These are phyloP conservation scores for Tetragonula clypearis DNA, from an alignment of 1,140 invertebrate species.

Conservation along the genomic window DNA sequence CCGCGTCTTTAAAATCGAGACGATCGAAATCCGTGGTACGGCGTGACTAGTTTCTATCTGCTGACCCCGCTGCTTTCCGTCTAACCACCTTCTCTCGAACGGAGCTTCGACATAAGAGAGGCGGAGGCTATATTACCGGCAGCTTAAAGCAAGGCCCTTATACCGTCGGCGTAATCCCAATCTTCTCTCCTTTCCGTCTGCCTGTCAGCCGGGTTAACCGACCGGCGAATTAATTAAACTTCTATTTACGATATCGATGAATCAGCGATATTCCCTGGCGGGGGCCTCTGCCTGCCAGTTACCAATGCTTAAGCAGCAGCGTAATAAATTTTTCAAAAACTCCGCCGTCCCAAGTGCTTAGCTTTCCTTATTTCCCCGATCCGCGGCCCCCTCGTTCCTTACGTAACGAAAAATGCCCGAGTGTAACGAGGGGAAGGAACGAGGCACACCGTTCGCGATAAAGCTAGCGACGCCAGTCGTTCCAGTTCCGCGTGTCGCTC, in stretches of 20 bases:
- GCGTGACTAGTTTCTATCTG: constrained; percentile 50
- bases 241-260: constrained; percentile 81
- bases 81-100: constrained; percentile 46
- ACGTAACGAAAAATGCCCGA: too few species aligned
- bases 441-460: background rate
- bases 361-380: constrained; percentile 31
- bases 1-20: background rate
- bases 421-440: too few species aligned
- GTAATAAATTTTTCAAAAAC: constrained; percentile 77
- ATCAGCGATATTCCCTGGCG: constrained; percentile 75
- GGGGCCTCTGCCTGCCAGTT: constrained; percentile 35
- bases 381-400: too few species aligned
- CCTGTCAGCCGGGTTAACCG: constrained; percentile 77
- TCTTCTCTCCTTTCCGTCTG: constrained; percentile 71
- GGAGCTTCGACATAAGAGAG: constrained; percentile 41
- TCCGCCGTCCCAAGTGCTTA: constrained; percentile 40
- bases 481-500: background rate
- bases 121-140: constrained; percentile 67
- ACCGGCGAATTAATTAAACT: constrained; percentile 81
- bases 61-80: constrained; percentile 58
- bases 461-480: background rate
- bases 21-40: constrained; percentile 17
- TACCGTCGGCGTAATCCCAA: constrained; percentile 71
- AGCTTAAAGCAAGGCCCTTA: constrained; percentile 72
- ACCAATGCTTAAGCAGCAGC: constrained; percentile 53